Base-by-base conservation (phyloP, 2,888 invertebrate genomes). In the Conomelus anceps region DNA sequence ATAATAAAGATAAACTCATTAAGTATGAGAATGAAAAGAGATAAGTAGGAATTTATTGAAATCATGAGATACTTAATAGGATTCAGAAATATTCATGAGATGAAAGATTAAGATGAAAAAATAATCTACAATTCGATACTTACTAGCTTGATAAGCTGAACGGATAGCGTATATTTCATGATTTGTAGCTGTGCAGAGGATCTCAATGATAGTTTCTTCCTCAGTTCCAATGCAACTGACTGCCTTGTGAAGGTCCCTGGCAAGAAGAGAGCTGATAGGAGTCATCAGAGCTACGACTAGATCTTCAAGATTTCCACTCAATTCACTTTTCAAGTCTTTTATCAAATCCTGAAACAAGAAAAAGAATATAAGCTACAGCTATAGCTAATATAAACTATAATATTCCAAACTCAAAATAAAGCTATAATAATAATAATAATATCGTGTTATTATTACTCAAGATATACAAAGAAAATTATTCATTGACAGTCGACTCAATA, bases 241-340 rank as follows among this genome's bases (percentile, higher is more conserved):
- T 29, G 98, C 98, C 91, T 97, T 95, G 92, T 97, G 96, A 26
- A 98, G 93, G 93, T 98, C 96, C 92, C 95, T 96, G 6, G 97
- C 97, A 93, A 98, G 97, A 93, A 95, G 98, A 92, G 98, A 96
- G 0, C 96, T 96, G 86, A 97, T 94, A 0, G 97, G 97, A 23
- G 97, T 97, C 96, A 98, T 96, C 90, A 98, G 93, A 0, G 97
- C 97, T 9, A 98, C 94, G 0, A 98, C 93, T 0, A 97, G 94
- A 90, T 97, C 96, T 92, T 98, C 97, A 92, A 98, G 98, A 92
- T 97, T 96, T 3, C 98, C 98, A 91, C 96, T 96, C 22, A 98
- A 95, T 93, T 99, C 98, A 91, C 97, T 97, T 93, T 97, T 98
- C 91, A 98, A 93, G 92, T 98, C 97, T 85, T 96, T 96, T 87